Base-by-base conservation (phyloP, 2,888 invertebrate species). In the Hypselothyrea guttata region DNA sequence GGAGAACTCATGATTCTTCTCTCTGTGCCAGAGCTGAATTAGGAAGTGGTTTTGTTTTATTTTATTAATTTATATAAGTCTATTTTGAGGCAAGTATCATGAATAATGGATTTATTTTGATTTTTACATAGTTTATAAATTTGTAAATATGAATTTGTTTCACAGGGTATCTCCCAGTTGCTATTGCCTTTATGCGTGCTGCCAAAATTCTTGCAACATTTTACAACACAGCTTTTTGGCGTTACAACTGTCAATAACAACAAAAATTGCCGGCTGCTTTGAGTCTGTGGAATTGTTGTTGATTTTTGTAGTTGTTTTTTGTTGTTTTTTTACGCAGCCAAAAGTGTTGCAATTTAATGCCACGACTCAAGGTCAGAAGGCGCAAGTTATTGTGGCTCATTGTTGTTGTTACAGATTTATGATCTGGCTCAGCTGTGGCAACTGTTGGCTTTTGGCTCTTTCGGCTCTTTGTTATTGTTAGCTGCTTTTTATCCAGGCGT, bases 291-390 rank as follows among this genome's bases (percentile, higher is more conserved):
- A 13, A 18, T 35, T 56, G 30, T 15, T 42, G 22, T 9, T 34
- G 8, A 18, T 31, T 30, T 35, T 42, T 7, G 18, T n/a, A n/a
- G n/a, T n/a, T n/a, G n/a, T n/a, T n/a, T n/a, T 7, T 55, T 33
- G 33, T 41, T 48, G 37, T 49, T 58, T 61, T 58, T 52, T 59
- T 64, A 46, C 51, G 55, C 37, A 70, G 47, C 55, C 54, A 54
- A 70, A 75, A 64, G 52, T 75, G 75, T 69, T 66, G 75, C 72
- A 75, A 75, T 72, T 81, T 83, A 79, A 83, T 64, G 72, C 72
- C 66, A 60, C 56, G 15, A 54, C 75, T 63, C 81, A 83, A 81
- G 81, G 81, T 84, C 81, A 62, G 55, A 62, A 83, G 74, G 76
- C 66, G 49, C 63, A 54, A 71, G 33, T 37, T 49, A 52, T 47